Conservation (phyloP, 2,797 vertebrate genomes). For the Propithecus deckenii region DNA sequence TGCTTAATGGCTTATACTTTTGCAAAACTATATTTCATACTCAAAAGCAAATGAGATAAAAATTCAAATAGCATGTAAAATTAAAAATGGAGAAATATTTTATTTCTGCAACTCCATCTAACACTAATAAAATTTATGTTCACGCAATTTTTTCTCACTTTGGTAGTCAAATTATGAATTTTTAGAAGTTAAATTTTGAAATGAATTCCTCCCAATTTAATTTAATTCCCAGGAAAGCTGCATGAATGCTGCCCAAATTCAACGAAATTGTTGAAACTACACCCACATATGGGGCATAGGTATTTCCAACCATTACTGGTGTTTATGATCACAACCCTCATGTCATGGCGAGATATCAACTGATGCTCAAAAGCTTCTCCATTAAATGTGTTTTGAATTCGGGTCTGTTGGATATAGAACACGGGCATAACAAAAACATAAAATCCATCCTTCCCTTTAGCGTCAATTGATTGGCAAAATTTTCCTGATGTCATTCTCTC, state of each 20-base stretch:
- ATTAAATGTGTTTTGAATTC: background rate
- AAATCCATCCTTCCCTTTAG: background rate
- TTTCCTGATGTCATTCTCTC: background rate
- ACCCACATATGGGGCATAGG: background rate
- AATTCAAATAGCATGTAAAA: background rate
- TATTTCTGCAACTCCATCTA: background rate
- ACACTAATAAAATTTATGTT: background rate
- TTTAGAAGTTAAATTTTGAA: background rate
- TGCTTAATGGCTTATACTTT: background rate
- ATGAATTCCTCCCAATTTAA: background rate
- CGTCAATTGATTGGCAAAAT: background rate
- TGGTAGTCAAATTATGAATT: background rate
- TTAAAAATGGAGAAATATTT: background rate
- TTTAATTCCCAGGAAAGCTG: background rate
- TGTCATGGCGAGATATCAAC: background rate
- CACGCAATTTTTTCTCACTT: background rate
- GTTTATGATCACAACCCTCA: background rate
- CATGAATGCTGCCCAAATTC: conserved; percentile 36
- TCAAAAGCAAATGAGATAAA: background rate
- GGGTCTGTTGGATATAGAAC: background rate
- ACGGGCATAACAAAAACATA: background rate
- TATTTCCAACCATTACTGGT: conserved; percentile 10
- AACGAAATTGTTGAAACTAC: background rate
- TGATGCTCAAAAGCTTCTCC: background rate
- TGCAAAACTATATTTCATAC: background rate